Evolutionary conservation across 1,140 invertebrate species (phyloP).

Genomic region (Lutraria rhynchaena): DNA sequence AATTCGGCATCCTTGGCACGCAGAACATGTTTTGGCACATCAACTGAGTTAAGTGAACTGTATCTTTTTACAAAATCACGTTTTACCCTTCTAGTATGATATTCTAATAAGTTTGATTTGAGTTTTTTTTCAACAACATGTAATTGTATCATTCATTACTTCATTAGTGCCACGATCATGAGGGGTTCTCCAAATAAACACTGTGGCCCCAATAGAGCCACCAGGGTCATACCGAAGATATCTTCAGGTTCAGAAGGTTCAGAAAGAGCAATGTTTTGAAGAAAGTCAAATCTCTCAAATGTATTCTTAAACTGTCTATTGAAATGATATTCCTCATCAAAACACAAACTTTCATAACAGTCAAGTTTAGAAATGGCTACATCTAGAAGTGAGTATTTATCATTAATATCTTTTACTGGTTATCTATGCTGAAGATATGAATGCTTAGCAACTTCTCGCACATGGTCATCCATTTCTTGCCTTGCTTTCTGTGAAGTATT

Average conservation of each 20-base stretch:
- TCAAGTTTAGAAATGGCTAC: neutral
- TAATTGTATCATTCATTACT: neutral
- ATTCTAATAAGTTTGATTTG: neutral
- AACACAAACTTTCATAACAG: neutral
- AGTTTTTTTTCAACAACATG: neutral
- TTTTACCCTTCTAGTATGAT: conserved; percentile 10
- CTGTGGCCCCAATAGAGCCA: neutral
- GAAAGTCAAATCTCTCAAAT: neutral
- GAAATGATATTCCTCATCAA: conserved; percentile 10
- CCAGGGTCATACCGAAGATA: conserved; percentile 20
- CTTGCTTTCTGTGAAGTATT: neutral
- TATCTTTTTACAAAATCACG: neutral
- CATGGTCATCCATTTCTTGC: neutral
- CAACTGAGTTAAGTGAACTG: no score
- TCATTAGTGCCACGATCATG: neutral
- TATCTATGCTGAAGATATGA: neutral
- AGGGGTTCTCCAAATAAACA: conserved; percentile 15
- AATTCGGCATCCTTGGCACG: conserved; percentile 19
- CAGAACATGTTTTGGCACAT: conserved; percentile 22
- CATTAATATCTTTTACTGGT: neutral
- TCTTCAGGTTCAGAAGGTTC: neutral
- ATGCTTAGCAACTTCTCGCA: neutral
- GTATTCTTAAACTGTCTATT: neutral
- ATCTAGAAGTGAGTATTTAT: neutral
- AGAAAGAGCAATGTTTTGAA: neutral